Base-by-base conservation (phyloP, 2,888 invertebrate species). In the Ophion obscuratus region DNA sequence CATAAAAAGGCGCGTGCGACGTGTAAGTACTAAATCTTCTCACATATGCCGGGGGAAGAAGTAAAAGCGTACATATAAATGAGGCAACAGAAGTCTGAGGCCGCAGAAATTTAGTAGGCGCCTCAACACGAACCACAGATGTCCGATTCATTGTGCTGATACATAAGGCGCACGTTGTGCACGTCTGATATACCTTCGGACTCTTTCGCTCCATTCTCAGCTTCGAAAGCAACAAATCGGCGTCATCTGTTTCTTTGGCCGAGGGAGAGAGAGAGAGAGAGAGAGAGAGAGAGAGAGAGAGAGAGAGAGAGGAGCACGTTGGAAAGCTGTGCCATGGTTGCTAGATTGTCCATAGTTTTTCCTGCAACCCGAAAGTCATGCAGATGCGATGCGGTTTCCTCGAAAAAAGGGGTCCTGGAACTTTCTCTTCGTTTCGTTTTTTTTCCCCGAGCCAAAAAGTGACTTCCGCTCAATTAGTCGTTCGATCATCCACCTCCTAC, bases 391-490 rank as follows among this genome's bases (percentile, higher is more conserved):
- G 83, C 71, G 80, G 70, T 81, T 84, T 85, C 77, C 61, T 31
- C 79, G 73, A 81, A 86, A 53, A 80, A 80, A 80, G 81, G 68
- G 81, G 59, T 70, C 73, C 44, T 71, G 17, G 57, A 36, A 53
- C 64, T 59, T 59, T 77, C 73, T 61, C 73, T 67, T 74, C 57
- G 59, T 81, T 84, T 76, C 79, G 66, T 27, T 57, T 71, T 53
- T 64, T 24, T 27, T 73, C 53, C 17, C 68, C 67, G 66, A 62
- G 76, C 75, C 31, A 81, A 66, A 67, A 36, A 82, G 81, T 78
- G 84, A 87, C 87, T 88, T 88, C 88, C 88, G 88, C 79, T 89
- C 88, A 88, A 88, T 89, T 87, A 87, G 84, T 76, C 84, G 27
- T 87, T 87, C 88, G 88, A 86, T 88, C 88, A 86, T 85, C 62